Evolutionary conservation across 2,113 vertebrate species (phyloP).

Genomic region (Scolopax mira): DNA sequence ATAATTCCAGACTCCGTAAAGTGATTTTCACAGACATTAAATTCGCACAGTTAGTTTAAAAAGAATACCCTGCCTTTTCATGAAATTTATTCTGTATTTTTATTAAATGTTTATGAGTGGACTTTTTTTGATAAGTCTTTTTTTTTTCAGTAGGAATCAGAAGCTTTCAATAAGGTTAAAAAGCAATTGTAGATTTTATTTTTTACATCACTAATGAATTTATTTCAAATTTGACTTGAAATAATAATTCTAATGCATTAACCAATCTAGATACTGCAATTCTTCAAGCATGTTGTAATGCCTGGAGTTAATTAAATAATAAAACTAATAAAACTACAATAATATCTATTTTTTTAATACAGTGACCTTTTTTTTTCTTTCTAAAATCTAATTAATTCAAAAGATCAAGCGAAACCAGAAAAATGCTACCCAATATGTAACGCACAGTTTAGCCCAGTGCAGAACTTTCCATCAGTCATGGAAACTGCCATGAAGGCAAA

Average conservation of each 20-base stretch:
- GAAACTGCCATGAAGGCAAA: background rate
- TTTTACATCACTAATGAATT: background rate
- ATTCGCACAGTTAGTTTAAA: background rate
- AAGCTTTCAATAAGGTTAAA: background rate
- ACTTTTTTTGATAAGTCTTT: background rate
- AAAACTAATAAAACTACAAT: background rate
- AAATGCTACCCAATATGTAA: background rate
- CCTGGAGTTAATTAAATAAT: background rate
- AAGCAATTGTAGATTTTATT: background rate
- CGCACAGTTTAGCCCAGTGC: background rate
- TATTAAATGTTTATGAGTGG: background rate
- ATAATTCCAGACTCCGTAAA: background rate
- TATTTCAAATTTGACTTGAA: background rate
- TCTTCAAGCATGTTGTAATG: background rate
- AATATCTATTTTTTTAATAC: background rate
- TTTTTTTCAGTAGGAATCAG: background rate
- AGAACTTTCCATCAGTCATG: background rate
- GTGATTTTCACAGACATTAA: background rate
- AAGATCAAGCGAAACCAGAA: background rate
- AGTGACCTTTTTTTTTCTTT: accelerated
- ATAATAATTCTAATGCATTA: background rate
- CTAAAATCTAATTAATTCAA: background rate
- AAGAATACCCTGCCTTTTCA: background rate
- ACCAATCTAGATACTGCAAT: background rate
- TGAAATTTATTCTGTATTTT: background rate